Evolutionary conservation across 2,888 invertebrate species (phyloP), one percentile per base, ranked within the genome.

Genomic region (Macrophya alboannulata): DNA sequence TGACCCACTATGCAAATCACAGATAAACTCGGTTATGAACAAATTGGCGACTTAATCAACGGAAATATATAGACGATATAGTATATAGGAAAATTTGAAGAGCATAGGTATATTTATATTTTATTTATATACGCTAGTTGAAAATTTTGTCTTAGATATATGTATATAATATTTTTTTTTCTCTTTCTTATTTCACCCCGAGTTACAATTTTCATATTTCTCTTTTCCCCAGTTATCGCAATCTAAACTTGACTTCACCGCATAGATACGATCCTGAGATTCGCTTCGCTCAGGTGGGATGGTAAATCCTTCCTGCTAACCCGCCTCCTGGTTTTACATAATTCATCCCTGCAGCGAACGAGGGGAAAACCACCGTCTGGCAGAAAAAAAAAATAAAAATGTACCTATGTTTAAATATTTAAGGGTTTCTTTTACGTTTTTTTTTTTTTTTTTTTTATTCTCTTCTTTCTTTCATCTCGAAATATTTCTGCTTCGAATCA

Each of bases 191-290:
- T 4, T 62, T 62, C 62, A 59, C n/a, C 21, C 21, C 21, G 59
- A 21, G 6, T 59, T 9, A 21, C 10, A 21, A n/a, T 59, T 21
- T 59, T n/a, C 59, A 59, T 25, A 21, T 9, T 59, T 59, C 21
- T 59, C 21, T 17, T 21, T 59, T 2, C 21, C 21, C 59, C 4
- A 43, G 71, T 37, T 40, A 40, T 8, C 10, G n/a, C 43, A n/a
- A 40, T 21, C 71, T 43, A 17, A 72, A n/a, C n/a, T 71, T 17
- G n/a, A n/a, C 31, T 43, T 8, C 12, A 43, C 45, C 43, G 74
- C 45, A 31, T 74, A 74, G 74, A 45, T 74, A 74, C 74, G 74
- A 74, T 25, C 43, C 45, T 74, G 74, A 43, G 45, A 74, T 31
- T 31, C 31, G 21, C 45, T 43, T 48, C 45, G 74, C 45, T 31